Evolutionary conservation across 2,888 invertebrate genomes (phyloP), one percentile per base, ranked within the genome.

Genomic region (Heliconius aoede): DNA sequence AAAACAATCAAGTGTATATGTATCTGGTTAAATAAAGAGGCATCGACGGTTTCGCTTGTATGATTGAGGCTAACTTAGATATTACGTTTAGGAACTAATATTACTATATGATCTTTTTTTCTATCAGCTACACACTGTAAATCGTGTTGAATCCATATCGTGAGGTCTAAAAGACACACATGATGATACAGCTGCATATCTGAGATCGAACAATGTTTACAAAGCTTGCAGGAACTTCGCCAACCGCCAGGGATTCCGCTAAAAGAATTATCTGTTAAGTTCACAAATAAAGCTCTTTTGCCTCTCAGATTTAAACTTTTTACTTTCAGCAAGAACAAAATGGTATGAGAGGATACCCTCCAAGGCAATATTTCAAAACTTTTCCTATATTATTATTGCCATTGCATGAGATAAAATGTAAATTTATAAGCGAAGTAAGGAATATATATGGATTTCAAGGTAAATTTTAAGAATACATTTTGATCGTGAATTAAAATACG

Each of bases 1-100:
- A 69, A 69, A 69, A 69, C 69, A 69, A 69, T 69, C 69, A 32
- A 55, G 69, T 69, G 69, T 69, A 30, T 55, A 30, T 24, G 69
- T 69, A 55, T 55, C 69, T 26, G 30, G 55, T 30, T 55, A 51
- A 69, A 51, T 55, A n/a, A 55, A 28, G 55, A 30, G 69, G 26
- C 15, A 30, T 32, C 55, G 30, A 32, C 69, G 69, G 51, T 69
- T 24, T 30, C 69, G 15, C 15, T 7, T 55, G 30, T 55, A 69
- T 30, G 69, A 55, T 55, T 30, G 30, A 21, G 30, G 3, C 55
- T 8, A 24, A 55, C 55, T 69, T 69, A 51, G n/a, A 30, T 9
- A n/a, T 21, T 9, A 8, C n/a, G n/a, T 62, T 11, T 21, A 30
- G 21, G 7, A 1, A 7, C 3, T n/a, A 9, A 55, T 55, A 9